Conservation (phyloP, 1,140 invertebrate species). For the Phymastichus coffea region DNA sequence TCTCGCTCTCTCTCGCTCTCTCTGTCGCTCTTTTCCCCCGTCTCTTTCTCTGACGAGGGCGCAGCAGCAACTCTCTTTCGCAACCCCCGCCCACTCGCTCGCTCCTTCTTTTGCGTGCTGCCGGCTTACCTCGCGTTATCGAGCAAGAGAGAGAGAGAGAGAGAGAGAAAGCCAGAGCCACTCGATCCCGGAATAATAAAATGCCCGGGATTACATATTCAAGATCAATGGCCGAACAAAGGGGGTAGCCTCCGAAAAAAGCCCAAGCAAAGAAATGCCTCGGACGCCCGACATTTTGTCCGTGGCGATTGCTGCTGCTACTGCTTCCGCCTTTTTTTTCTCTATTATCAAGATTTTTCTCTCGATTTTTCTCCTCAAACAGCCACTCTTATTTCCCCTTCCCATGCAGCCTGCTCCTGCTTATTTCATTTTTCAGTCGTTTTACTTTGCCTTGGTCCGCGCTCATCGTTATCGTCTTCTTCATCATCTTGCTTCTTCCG, state of each 20-base stretch:
- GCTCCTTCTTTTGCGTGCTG: conserved; percentile 20
- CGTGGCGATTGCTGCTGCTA: conserved; percentile 31
- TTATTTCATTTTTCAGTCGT: too few species aligned
- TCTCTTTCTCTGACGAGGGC: too few species aligned
- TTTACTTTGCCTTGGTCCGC: conserved; percentile 1
- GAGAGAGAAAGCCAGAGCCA: conserved; percentile 22
- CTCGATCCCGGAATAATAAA: conserved; percentile 52
- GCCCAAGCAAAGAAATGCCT: conserved; percentile 1
- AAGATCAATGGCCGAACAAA: conserved; percentile 50
- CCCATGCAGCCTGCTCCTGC: too few species aligned
- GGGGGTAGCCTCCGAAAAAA: conserved; percentile 20
- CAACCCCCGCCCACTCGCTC: conserved; percentile 27
- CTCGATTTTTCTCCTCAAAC: too few species aligned
- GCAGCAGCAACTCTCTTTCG: conserved; percentile 34
- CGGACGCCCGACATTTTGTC: conserved; percentile 41
- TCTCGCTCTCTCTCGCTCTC: conserved; percentile 27
- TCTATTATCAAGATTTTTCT: too few species aligned
- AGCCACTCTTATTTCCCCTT: too few species aligned
- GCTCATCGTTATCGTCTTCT: conserved; percentile 18
- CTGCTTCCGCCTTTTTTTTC: too few species aligned
- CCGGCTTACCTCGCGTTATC: conserved; percentile 19
- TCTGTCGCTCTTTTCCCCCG: conserved; percentile 10
- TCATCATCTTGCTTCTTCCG: conserved; percentile 8
- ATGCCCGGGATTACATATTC: conserved; percentile 54
- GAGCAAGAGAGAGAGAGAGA: not conserved